Percentiles rank a stretch among this genome's conserved stretches.
Evolutionary conservation across 2,113 vertebrate genomes (phyloP).

Genomic region (Hippolais icterina): DNA sequence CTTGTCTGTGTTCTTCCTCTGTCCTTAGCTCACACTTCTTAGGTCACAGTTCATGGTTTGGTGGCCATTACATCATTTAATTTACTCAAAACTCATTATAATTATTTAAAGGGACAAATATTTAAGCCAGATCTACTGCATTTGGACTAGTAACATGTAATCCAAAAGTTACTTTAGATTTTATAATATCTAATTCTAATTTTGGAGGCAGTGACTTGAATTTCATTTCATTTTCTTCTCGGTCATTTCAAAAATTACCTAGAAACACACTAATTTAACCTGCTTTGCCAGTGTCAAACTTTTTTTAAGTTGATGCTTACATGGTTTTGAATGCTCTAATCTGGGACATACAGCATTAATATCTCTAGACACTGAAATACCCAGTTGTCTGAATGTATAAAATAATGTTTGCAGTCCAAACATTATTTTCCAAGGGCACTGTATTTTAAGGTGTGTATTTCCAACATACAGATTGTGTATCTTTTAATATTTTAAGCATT

Average conservation of each 20-base stretch:
- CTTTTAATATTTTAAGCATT: not conserved
- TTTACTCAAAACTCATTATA: not conserved
- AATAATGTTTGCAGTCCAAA: not conserved
- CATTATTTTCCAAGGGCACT: not conserved
- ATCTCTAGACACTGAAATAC: not conserved
- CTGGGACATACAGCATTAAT: not conserved
- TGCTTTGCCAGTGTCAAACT: rapidly evolving
- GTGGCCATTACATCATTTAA: not conserved
- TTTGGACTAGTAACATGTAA: not conserved
- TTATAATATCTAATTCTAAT: not conserved
- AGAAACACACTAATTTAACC: not conserved
- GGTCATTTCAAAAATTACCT: not conserved
- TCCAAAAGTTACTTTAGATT: not conserved
- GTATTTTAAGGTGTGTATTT: not conserved
- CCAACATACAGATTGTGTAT: not conserved
- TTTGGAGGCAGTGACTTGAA: not conserved
- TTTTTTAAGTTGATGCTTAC: not conserved
- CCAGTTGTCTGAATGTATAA: not conserved
- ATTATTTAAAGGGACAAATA: not conserved
- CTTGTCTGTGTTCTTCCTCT: not conserved
- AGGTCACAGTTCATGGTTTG: not conserved
- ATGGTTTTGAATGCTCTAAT: not conserved
- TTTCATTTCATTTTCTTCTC: not conserved
- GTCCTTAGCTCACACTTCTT: not conserved
- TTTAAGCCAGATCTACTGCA: not conserved